Percentiles rank a stretch among this genome's conserved stretches.
phyloP scores from a whole-genome alignment of 2,797 vertebrate species.

The Allobates femoralis region DNA sequence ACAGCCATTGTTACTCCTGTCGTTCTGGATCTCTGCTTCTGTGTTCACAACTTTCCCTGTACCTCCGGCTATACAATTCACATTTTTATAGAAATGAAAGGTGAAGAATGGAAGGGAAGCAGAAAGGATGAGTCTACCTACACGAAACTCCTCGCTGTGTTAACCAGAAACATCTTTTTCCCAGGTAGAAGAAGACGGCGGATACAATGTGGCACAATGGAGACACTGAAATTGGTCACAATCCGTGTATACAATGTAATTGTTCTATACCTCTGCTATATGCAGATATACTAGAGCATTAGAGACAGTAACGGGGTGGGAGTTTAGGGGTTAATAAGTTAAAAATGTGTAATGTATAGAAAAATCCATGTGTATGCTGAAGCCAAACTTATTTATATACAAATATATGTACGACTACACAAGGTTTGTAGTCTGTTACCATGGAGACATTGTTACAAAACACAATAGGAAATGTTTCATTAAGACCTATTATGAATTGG shows the following conservation, averaged over 20 bases:
- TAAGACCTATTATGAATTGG: too few species aligned
- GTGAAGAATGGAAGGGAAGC: neutral
- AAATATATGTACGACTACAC: too few species aligned
- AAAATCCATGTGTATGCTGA: too few species aligned
- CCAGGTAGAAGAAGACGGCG: neutral
- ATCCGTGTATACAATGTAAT: neutral
- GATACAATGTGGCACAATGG: neutral
- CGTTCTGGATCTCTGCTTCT: neutral
- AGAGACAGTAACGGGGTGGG: neutral
- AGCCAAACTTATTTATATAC: neutral
- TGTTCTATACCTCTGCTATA: neutral
- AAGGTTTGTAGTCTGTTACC: too few species aligned
- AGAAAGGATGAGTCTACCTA: neutral
- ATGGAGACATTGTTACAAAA: too few species aligned
- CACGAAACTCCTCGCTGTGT: neutral
- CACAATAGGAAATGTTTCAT: too few species aligned
- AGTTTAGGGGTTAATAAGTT: neutral
- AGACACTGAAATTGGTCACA: neutral
- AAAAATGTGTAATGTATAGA: too few species aligned
- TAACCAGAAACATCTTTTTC: neutral
- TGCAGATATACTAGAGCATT: neutral
- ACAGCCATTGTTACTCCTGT: neutral
- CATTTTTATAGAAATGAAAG: neutral
- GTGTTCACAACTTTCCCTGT: neutral
- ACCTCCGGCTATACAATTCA: neutral